Base-by-base conservation (phyloP, 1,140 invertebrate genomes). In the Leptinotarsa lineolata region DNA sequence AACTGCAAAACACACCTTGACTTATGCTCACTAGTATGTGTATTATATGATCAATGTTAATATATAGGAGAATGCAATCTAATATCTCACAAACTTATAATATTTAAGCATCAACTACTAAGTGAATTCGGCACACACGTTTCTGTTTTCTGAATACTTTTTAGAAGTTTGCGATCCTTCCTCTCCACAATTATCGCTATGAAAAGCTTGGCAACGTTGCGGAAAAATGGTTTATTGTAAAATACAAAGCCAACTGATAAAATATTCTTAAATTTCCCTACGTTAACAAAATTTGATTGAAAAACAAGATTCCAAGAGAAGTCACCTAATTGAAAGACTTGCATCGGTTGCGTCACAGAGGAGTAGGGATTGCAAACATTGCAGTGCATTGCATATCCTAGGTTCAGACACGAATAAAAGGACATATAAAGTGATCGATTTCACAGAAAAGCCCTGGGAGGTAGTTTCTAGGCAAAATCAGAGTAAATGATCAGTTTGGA, bases 371-470 rank as follows among this genome's bases (percentile, higher is more conserved):
- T 69, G 67, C 65, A 72, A 60, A 60, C 64, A 45, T 72, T 66
- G 44, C 70, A 66, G 64, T 66, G 44, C 70, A 66, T 24, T 71
- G 66, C 66, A 46, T 68, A 39, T 21, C 45, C 24, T 59, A 71
- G 69, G 24, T 71, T 64, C 16, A 30, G 48, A 71, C 44, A 58
- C 30, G 30, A 64, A 71, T 71, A 71, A 70, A 69, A 76, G 75
- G 70, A 73, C 61, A 76, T 61, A 76, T 68, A 76, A 78, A 76
- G 66, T 76, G 72, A 79, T 79, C 78, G 78, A 79, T 79, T 73
- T 78, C 58, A 60, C 22, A 66, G 74, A 75, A 72, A 44, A 75
- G 70, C 46, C 71, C 77, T 71, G 75, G 77, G 77, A 78, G 75
- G 76, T 75, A 73, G 73, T 74, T 70, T 70, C 65, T 65, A 68